Base-by-base conservation (phyloP, 2,888 invertebrate genomes). In the Parnassius orleans region DNA sequence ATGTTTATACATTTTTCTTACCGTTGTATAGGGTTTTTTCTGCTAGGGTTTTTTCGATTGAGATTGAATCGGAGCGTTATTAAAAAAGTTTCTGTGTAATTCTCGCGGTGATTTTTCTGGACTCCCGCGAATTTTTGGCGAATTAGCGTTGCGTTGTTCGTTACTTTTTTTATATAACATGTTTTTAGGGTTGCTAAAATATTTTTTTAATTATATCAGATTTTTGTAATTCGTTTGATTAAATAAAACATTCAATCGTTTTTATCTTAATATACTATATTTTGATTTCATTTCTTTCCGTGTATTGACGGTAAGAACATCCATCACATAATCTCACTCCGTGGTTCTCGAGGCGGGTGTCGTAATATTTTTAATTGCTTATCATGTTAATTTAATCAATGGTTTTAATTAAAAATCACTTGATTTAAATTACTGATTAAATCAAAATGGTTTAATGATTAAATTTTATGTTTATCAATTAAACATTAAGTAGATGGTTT, bases 1-100 rank as follows among this genome's bases (percentile, higher is more conserved):
- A 83, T 90, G 86, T 89, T 90, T 87, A 87, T 87, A 90, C 84
- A 86, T 90, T 89, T 90, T 87, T 88, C 88, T 89, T 87, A 84
- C 84, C 82, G 79, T 80, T 82, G 81, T 82, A 77, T 79, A 73
- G 77, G 80, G 76, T 86, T 88, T 89, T 89, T 90, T 62, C 62
- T 84, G 84, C 84, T 83, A 81, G 82, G 84, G 83, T 85, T 84
- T 86, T 86, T 81, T 86, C 87, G 84, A 87, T 89, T 85, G 88
- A 84, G 87, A 87, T 86, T 83, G 84, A 82, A 87, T 84, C 82
- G 79, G 79, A 74, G 81, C 84, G 84, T 89, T 90, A 90, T 90
- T 90, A 90, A 90, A 90, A 90, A 90, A 89, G 87, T 90, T 90
- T 80, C 73, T 70, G 75, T 77, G 81, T 84, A 84, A 86, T 85